A percentile compares a stretch with the other conserved stretches of the same genome.
Conservation (phyloP, 2,113 vertebrate genomes). For the Craseonycteris thonglongyai region DNA sequence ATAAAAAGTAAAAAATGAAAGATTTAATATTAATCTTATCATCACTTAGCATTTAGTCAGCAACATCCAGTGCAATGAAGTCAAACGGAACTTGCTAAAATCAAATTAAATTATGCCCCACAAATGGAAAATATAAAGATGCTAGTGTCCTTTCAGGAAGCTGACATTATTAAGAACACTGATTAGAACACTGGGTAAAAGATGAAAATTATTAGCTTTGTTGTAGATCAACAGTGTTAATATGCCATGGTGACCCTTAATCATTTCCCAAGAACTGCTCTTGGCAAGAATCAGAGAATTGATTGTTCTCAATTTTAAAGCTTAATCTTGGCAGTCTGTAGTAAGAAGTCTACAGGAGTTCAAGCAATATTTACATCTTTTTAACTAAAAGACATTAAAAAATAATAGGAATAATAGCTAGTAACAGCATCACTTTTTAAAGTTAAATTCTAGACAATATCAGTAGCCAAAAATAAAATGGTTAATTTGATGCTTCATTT, state of each 20-base stretch:
- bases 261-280: not conserved
- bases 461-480: slow-evolving; percentile 4
- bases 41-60: not conserved
- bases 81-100: slow-evolving; percentile 1
- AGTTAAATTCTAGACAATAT: slow-evolving; percentile 18
- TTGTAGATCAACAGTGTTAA: slow-evolving; percentile 35
- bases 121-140: slow-evolving; percentile 14
- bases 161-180: slow-evolving; percentile 28
- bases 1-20: too few relatives aligned
- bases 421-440: not conserved
- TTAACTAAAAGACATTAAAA: not conserved
- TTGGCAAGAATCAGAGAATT: slow-evolving; percentile 30
- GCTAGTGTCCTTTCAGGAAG: slow-evolving; percentile 13
- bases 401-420: not conserved
- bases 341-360: not conserved
- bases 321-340: not conserved
- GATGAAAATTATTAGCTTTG: slow-evolving; percentile 22
- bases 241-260: not conserved
- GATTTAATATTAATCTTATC: slow-evolving; percentile 4
- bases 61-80: not conserved
- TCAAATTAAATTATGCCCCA: not conserved
- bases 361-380: slow-evolving; percentile 27
- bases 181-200: not conserved
- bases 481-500: not conserved
- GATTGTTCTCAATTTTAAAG: slow-evolving; percentile 28